Conservation (phyloP, 2,113 vertebrate genomes). For the Apteryx mantelli region DNA sequence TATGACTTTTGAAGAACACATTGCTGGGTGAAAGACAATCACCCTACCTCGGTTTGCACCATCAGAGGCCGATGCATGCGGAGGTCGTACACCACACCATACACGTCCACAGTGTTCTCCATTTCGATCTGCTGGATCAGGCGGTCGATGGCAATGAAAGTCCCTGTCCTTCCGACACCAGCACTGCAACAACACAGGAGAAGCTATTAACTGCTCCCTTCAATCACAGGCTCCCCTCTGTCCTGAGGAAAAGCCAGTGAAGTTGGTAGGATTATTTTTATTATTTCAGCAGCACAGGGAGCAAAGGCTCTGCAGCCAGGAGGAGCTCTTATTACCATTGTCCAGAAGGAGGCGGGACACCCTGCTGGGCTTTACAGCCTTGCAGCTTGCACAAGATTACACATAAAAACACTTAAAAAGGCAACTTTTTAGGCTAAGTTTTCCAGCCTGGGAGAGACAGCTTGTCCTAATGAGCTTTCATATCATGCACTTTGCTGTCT, state of each 20-base stretch:
- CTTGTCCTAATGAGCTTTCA: neutral
- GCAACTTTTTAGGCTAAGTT: neutral
- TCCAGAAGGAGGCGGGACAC: neutral
- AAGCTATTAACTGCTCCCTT: neutral
- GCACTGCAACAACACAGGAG: constrained; percentile 76
- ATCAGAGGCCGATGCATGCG: constrained; percentile 93
- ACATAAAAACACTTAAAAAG: neutral
- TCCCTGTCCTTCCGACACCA: constrained; percentile 95
- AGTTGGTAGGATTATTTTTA: neutral
- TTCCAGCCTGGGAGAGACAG: neutral
- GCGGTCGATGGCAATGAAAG: constrained; percentile 92
- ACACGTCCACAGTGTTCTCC: constrained; percentile 89
- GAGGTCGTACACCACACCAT: constrained; percentile 87
- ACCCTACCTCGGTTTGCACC: constrained; percentile 96
- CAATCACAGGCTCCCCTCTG: neutral
- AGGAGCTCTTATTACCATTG: neutral
- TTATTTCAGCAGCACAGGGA: neutral
- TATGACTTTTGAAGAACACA: rapidly evolving
- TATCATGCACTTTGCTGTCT: neutral
- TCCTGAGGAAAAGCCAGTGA: neutral
- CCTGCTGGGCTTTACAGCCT: neutral
- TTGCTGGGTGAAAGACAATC: neutral
- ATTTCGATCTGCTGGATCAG: constrained; percentile 94
- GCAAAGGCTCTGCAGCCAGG: neutral
- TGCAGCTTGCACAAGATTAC: neutral